A percentile compares a stretch with the other conserved stretches of the same genome.
Conservation (phyloP, 2,888 invertebrate genomes). For the Amorpha juglandis region DNA sequence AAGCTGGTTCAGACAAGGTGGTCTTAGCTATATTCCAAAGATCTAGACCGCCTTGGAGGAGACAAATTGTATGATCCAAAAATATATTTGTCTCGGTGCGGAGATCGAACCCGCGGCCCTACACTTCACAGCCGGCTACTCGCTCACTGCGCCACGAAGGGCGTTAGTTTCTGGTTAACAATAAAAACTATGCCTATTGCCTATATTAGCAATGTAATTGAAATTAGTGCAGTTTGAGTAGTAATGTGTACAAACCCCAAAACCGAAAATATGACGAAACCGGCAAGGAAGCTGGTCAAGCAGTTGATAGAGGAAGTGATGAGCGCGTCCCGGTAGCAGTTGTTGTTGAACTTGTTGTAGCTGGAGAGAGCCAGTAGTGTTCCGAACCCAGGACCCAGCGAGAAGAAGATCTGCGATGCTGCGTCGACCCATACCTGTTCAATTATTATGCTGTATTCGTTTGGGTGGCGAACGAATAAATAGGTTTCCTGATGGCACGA, state of each 20-base stretch:
- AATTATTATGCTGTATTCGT: not conserved
- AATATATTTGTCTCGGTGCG: too few relatives aligned
- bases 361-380: constrained; percentile 94
- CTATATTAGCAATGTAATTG: too few relatives aligned
- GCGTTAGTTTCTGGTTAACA: too few relatives aligned
- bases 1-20: too few relatives aligned
- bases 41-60: too few relatives aligned
- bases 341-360: constrained; percentile 97
- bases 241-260: constrained; percentile 84
- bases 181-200: too few relatives aligned
- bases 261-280: constrained; percentile 97
- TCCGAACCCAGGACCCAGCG: constrained; percentile 96
- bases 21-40: too few relatives aligned
- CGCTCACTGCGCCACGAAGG: too few relatives aligned
- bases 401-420: constrained; percentile 97
- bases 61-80: too few relatives aligned
- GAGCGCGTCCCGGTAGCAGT: constrained; percentile 94
- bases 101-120: too few relatives aligned
- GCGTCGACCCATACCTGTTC: constrained; percentile 96
- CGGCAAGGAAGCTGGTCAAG: constrained; percentile 95
- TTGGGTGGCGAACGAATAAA: not conserved
- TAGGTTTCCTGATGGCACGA: not conserved
- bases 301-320: constrained; percentile 96
- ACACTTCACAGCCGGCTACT: too few relatives aligned
- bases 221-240: not conserved